These are phyloP conservation scores for Chydorus sphaericus DNA, from an alignment of 2,888 invertebrate species.

Conservation along the genomic window DNA sequence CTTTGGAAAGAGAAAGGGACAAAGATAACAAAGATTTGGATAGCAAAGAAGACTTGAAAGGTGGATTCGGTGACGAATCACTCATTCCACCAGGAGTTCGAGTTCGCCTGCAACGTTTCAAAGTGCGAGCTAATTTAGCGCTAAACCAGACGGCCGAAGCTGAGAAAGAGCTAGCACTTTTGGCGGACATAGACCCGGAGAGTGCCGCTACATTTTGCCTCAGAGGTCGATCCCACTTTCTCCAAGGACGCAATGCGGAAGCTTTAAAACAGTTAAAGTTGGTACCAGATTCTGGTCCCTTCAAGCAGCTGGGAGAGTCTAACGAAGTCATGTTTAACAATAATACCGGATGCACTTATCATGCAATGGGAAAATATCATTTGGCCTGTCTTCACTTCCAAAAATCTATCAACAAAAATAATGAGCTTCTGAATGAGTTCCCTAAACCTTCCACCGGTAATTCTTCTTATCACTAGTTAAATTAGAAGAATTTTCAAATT, in stretches of 20 bases:
- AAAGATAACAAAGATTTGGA: constrained; percentile 8
- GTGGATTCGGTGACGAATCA: constrained; percentile 9
- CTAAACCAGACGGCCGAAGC: not conserved
- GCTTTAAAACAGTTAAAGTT: constrained; percentile 1
- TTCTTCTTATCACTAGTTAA: constrained; percentile 5
- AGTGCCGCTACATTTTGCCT: not conserved
- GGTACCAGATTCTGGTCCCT: constrained; percentile 18
- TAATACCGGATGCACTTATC: constrained; percentile 65
- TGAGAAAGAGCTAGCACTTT: not conserved
- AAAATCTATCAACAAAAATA: constrained; percentile 60
- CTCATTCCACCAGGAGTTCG: not conserved
- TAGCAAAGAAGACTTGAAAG: not conserved
- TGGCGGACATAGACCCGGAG: constrained; percentile 1
- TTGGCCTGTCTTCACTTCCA: constrained; percentile 64
- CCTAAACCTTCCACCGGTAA: constrained; percentile 29
- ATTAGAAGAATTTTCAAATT: not conserved
- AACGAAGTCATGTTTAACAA: constrained; percentile 53
- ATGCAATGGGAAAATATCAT: constrained; percentile 64
- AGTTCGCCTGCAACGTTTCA: constrained; percentile 4
- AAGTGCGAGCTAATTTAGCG: constrained; percentile 7
- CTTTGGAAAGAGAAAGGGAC: constrained; percentile 6
- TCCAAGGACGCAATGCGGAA: not conserved
- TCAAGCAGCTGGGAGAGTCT: constrained; percentile 43
- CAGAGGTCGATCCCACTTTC: not conserved
- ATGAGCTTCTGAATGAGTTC: constrained; percentile 27